Percentiles rank a stretch among this genome's conserved stretches.
Conservation (phyloP, 2,797 vertebrate genomes). For the Chromobotia macracanthus region DNA sequence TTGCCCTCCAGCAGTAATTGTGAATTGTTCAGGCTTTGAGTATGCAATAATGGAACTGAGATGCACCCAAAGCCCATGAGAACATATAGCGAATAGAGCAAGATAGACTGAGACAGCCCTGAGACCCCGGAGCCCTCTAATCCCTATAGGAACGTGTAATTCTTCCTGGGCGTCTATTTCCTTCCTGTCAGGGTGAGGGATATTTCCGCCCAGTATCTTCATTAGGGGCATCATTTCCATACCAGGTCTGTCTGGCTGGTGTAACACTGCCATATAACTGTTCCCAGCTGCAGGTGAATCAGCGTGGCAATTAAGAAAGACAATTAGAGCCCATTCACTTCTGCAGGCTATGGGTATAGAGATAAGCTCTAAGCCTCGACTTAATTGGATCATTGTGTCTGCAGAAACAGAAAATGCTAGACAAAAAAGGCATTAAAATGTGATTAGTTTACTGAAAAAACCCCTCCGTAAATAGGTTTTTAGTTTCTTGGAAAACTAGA, state of each 20-base stretch:
- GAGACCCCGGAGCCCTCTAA: conserved; percentile 45
- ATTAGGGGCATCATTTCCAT: conserved; percentile 60
- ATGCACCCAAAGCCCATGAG: conserved; percentile 35
- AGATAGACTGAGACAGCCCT: conserved; percentile 34
- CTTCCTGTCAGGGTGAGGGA: conserved; percentile 49
- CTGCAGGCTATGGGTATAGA: conserved; percentile 71
- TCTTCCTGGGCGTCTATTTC: conserved; percentile 53
- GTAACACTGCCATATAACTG: conserved; percentile 66
- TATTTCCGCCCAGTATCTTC: conserved; percentile 57
- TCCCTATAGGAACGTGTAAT: conserved; percentile 48
- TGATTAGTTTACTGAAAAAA: conserved; percentile 60
- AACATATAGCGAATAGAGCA: conserved; percentile 31
- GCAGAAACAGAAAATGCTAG: conserved; percentile 69
- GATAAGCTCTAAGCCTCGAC: conserved; percentile 65
- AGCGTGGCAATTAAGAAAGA: conserved; percentile 70
- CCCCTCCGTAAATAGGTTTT: conserved; percentile 28
- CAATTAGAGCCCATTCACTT: conserved; percentile 67
- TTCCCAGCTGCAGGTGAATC: conserved; percentile 71
- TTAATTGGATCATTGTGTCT: conserved; percentile 78
- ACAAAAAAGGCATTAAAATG: conserved; percentile 57
- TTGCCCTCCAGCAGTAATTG: conserved; percentile 51
- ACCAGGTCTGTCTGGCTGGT: conserved; percentile 54
- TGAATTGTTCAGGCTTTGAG: conserved; percentile 34
- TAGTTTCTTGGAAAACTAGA: conserved; percentile 23
- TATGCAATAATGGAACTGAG: conserved; percentile 48